Base-by-base conservation (phyloP, 2,888 invertebrate genomes). In the Boloria selene region DNA sequence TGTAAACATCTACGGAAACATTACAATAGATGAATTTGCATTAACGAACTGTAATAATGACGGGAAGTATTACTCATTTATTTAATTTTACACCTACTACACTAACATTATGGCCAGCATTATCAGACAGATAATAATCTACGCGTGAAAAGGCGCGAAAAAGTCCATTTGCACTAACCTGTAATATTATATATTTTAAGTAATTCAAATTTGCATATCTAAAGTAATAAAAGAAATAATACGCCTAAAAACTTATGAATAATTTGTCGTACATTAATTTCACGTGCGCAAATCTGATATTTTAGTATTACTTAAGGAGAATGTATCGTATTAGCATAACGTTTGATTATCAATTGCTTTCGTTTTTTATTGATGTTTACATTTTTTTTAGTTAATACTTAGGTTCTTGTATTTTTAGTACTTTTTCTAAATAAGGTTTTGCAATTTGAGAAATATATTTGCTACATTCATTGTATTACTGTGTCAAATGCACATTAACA, bases 31-130 rank as follows among this genome's bases (percentile, higher is more conserved):
- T 70, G 69, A 67, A 69, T 70, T 69, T 72, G 68, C 69, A 73
- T 70, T 73, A 70, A 72, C 67, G 68, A 68, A 69, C 67, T 64
- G 69, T 70, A 70, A 73, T 74, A 76, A 76, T 72, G 71, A 65
- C 75, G 69, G 77, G 75, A 76, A 75, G 70, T 70, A 72, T 74
- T 73, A 72, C 59, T 74, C 74, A 74, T 77, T 76, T 72, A 73
- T 73, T 74, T 75, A 74, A 75, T 75, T 75, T 70, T 68, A 74
- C 73, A 72, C 68, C 61, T 54, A 62, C 62, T 61, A 62, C 65
- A 61, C 65, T 68, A 64, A 56, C 65, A 67, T 69, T 70, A 69
- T 54, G 53, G 70, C 68, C 60, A 63, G 56, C 65, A 64, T 72
- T 73, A 74, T 74, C 72, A 69, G 58, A 59, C 53, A 54, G 71